A percentile compares a stretch with the other conserved stretches of the same genome.
These are phyloP conservation scores for Drosophila sulfurigaster DNA, from an alignment of 1,140 invertebrate species.

Conservation along the genomic window DNA sequence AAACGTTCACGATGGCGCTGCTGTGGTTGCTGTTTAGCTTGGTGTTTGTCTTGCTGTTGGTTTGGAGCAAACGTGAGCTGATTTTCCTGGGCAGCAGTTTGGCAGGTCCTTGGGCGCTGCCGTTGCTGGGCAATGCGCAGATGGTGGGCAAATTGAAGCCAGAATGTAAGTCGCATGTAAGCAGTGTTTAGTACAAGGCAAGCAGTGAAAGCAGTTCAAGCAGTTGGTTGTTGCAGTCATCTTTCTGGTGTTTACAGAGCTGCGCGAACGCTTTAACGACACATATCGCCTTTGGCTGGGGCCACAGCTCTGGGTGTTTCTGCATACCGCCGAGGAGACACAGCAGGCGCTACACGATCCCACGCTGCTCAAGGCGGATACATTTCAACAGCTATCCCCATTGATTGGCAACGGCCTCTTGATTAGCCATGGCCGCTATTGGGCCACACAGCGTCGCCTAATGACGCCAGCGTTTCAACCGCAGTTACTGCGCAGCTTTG, in stretches of 20 bases:
- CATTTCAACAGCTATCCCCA: constrained; percentile 67
- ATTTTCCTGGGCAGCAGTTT: constrained; percentile 53
- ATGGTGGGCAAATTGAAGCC: constrained; percentile 76
- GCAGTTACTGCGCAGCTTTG: constrained; percentile 59
- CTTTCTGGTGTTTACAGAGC: constrained; percentile 65
- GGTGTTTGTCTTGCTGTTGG: constrained; percentile 27
- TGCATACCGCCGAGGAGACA: constrained; percentile 73
- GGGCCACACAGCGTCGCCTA: constrained; percentile 68
- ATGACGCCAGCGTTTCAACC: constrained; percentile 71
- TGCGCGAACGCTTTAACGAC: constrained; percentile 56
- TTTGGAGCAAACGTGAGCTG: constrained; percentile 44
- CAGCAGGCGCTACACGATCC: constrained; percentile 68
- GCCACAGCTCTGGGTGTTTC: constrained; percentile 75
- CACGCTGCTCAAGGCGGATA: constrained; percentile 60
- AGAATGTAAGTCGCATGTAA: constrained; percentile 59
- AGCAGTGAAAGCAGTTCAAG: not conserved
- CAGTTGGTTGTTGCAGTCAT: constrained; percentile 51
- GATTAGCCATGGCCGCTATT: constrained; percentile 69
- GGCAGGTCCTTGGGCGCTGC: constrained; percentile 73
- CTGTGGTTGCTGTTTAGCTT: constrained; percentile 43
- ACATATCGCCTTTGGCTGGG: constrained; percentile 78
- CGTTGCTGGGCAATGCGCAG: constrained; percentile 75
- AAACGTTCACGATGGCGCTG: constrained; percentile 36
- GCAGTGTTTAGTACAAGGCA: not conserved
- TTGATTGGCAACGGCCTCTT: constrained; percentile 75